Evolutionary conservation across 2,113 vertebrate species (phyloP).

Genomic region (Strigops habroptila): DNA sequence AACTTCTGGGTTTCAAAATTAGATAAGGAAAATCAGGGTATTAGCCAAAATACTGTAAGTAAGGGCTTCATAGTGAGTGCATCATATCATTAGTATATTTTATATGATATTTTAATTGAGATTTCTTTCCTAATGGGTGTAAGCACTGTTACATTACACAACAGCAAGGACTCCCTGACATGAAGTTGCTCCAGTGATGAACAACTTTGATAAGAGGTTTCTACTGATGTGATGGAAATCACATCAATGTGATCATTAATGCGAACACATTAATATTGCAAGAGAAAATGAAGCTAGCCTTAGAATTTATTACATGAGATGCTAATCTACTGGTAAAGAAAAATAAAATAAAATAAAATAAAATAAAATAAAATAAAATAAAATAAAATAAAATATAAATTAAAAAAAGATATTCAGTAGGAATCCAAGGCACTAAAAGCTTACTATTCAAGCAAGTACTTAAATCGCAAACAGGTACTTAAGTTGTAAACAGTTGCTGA

Average conservation of each 20-base stretch:
- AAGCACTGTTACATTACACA: neutral
- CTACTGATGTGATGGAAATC: neutral
- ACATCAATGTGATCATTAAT: neutral
- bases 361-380: neutral
- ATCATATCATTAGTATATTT: neutral
- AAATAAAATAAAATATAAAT: neutral
- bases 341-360: neutral
- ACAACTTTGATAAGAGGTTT: neutral
- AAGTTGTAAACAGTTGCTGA: neutral
- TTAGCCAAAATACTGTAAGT: neutral
- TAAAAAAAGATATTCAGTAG: neutral
- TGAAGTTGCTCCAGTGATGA: neutral
- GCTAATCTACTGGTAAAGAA: neutral
- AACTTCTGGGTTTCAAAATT: neutral
- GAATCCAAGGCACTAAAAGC: neutral
- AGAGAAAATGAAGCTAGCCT: neutral
- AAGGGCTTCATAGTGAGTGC: neutral
- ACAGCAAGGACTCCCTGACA: neutral
- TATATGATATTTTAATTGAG: neutral
- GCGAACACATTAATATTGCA: neutral
- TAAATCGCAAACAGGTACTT: neutral
- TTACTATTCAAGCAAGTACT: neutral
- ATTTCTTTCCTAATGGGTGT: neutral
- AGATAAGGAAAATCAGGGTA: neutral
- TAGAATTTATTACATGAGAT: neutral